phyloP scores from a whole-genome alignment of 30 jellyfish, hydroid and myxozoan genomes.

The Chrysaora quinquecirrha region DNA sequence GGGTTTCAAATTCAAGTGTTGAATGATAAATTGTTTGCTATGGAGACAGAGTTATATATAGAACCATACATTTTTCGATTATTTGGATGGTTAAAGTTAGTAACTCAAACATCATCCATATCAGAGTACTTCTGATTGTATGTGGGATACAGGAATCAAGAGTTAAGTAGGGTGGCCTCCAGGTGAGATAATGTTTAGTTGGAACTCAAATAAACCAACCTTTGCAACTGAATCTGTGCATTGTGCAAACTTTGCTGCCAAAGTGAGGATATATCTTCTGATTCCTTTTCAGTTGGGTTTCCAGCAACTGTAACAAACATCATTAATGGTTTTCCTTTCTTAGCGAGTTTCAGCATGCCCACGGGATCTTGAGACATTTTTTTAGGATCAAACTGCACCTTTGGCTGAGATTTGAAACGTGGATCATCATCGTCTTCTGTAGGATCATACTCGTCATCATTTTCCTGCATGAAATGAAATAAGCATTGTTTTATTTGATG shows the following conservation, averaged over 20 bases:
- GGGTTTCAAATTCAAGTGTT: too few species aligned
- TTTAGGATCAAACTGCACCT: slow-evolving; percentile 57
- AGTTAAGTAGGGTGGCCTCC: neutral
- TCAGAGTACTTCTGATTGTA: too few species aligned
- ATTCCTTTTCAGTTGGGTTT: slow-evolving; percentile 72
- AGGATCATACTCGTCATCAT: slow-evolving; percentile 89
- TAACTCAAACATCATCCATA: too few species aligned
- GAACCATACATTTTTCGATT: too few species aligned
- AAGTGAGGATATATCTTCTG: slow-evolving; percentile 66
- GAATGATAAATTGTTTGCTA: too few species aligned
- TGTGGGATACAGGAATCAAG: too few species aligned
- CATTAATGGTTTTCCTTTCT: slow-evolving; percentile 92
- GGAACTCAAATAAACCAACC: slow-evolving; percentile 42
- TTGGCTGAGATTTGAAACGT: slow-evolving; percentile 48
- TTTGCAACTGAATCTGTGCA: slow-evolving; percentile 81
- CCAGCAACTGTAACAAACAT: slow-evolving; percentile 95
- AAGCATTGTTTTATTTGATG: neutral
- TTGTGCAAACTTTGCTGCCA: slow-evolving; percentile 94
- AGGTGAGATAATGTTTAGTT: neutral
- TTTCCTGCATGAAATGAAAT: too few species aligned
- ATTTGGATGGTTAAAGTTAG: too few species aligned
- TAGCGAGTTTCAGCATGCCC: slow-evolving; percentile 80
- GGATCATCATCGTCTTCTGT: slow-evolving; percentile 81
- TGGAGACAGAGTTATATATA: too few species aligned
- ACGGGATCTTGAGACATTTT: slow-evolving; percentile 59